These are phyloP conservation scores for Peromyscus leucopus DNA, from an alignment of 2,113 vertebrate species.

Conservation along the genomic window DNA sequence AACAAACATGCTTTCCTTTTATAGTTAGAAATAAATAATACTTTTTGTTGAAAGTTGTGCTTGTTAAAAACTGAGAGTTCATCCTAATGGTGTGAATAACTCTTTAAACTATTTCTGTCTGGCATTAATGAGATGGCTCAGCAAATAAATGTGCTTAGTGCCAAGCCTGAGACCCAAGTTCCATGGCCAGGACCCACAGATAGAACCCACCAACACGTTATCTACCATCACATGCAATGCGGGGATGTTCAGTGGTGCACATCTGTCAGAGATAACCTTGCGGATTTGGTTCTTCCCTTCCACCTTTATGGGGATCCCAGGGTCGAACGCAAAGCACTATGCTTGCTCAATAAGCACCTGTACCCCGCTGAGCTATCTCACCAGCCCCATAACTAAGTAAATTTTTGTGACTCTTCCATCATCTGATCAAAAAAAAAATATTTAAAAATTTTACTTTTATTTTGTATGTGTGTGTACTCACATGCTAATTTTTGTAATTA, in stretches of 20 bases:
- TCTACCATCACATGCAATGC: no score
- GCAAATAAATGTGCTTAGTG: background rate
- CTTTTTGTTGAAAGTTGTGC: background rate
- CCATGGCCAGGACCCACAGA: background rate
- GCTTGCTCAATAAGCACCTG: background rate
- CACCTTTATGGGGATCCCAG: background rate
- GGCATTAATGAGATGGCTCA: background rate
- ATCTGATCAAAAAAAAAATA: no score
- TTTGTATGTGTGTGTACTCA: no score
- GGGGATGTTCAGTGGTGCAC: background rate
- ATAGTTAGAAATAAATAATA: constrained; percentile 37
- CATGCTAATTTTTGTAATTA: no score
- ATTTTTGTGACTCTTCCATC: no score
- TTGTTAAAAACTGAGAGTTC: constrained; percentile 28
- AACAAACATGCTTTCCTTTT: constrained; percentile 26
- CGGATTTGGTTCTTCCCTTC: background rate
- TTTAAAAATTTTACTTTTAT: no score
- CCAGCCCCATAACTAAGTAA: background rate
- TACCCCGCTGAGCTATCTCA: background rate
- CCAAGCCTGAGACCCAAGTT: background rate
- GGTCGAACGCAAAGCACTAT: background rate
- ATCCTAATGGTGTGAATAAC: constrained; percentile 20
- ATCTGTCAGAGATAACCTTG: background rate
- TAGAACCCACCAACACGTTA: background rate
- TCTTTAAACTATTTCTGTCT: background rate